A percentile compares a stretch with the other conserved stretches of the same genome.
phyloP scores from a whole-genome alignment of 2,888 invertebrate genomes.

The Drosophila ustulata region DNA sequence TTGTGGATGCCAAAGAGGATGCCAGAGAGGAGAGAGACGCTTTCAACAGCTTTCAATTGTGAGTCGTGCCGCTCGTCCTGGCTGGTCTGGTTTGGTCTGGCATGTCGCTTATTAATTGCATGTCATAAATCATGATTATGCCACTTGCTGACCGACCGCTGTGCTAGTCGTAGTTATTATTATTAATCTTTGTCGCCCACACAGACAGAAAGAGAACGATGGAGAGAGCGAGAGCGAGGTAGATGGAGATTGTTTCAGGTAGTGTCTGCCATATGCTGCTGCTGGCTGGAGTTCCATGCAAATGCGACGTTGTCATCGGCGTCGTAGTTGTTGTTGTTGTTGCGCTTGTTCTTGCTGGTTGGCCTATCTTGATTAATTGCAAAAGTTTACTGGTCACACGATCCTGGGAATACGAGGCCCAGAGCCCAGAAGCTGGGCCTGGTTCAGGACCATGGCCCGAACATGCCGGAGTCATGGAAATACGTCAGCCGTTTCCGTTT shows the following conservation, averaged over 20 bases:
- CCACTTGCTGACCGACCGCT: constrained; percentile 76
- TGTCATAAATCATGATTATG: constrained; percentile 81
- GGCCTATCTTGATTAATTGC: constrained; percentile 78
- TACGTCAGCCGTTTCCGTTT: constrained; percentile 71
- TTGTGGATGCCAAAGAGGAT: not conserved
- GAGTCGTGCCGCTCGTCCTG: constrained; percentile 18
- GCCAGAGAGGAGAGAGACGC: not conserved
- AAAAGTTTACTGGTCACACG: constrained; percentile 69
- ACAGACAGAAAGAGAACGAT: not conserved
- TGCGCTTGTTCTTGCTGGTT: constrained; percentile 37
- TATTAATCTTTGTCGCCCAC: constrained; percentile 78
- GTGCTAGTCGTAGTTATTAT: constrained; percentile 79
- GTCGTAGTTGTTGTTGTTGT: constrained; percentile 34
- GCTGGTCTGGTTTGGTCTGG: not conserved
- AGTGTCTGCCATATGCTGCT: constrained; percentile 61
- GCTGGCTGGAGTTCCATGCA: constrained; percentile 55
- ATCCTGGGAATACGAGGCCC: constrained; percentile 43
- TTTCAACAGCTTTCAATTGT: constrained; percentile 67
- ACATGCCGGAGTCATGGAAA: constrained; percentile 57
- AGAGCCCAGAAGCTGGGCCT: constrained; percentile 8
- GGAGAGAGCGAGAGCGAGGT: not conserved
- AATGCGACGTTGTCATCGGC: constrained; percentile 62
- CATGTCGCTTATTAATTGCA: constrained; percentile 78
- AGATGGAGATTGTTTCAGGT: constrained; percentile 43
- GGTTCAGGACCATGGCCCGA: constrained; percentile 17